Percentiles rank a stretch among this genome's conserved stretches.
These are phyloP conservation scores for Gorilla gorilla DNA, from an alignment of 2,113 vertebrate species.

Conservation along the genomic window DNA sequence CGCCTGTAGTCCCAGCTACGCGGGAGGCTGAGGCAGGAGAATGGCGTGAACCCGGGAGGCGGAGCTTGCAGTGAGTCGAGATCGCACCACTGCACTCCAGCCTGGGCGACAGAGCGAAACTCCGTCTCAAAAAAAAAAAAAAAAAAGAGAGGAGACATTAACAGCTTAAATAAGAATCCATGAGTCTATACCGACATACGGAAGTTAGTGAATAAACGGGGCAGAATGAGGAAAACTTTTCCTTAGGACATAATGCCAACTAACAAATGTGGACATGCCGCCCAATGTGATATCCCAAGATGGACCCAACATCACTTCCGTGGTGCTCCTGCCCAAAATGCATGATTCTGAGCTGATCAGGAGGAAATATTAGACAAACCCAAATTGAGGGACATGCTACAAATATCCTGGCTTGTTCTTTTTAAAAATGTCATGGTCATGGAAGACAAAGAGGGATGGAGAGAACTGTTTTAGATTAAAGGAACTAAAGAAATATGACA, in stretches of 20 bases:
- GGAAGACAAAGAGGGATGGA: background rate
- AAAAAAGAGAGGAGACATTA: background rate
- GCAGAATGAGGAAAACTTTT: background rate
- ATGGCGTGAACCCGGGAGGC: no score
- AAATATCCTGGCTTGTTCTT: slow-evolving; percentile 26
- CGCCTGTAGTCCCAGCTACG: no score
- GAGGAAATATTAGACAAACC: background rate
- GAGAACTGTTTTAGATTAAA: background rate
- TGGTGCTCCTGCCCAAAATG: background rate
- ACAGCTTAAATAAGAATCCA: background rate
- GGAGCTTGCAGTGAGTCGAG: no score
- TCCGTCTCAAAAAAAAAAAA: no score
- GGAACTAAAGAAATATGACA: background rate
- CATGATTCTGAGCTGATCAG: background rate
- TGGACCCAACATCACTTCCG: background rate
- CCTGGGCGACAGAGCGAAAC: no score
- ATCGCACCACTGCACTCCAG: no score
- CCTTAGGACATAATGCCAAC: background rate
- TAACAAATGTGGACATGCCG: no score
- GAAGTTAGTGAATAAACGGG: background rate
- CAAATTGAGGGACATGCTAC: background rate
- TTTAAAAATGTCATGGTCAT: slow-evolving; percentile 13
- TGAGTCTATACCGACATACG: background rate
- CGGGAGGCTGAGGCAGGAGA: no score
- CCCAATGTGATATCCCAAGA: background rate